Evolutionary conservation across 2,797 vertebrate genomes (phyloP).

Genomic region (Myioborus miniatus): DNA sequence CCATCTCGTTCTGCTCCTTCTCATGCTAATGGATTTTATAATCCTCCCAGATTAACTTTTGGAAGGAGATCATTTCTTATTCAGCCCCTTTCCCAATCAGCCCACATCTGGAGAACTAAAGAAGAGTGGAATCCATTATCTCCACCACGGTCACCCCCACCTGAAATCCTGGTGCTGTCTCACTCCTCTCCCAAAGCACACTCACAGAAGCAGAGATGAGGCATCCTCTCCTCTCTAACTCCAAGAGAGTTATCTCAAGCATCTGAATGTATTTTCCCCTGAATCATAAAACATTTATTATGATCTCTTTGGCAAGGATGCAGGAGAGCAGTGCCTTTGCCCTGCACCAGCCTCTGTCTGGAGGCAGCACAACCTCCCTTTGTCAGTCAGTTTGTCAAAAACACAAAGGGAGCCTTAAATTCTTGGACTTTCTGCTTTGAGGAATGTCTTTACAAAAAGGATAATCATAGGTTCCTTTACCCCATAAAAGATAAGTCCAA

Average conservation of each 20-base stretch:
- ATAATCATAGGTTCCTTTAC: constrained; percentile 20
- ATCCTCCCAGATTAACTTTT: not conserved
- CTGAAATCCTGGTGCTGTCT: fast-evolving
- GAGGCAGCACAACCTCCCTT: constrained; percentile 12
- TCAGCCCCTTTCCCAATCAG: not conserved
- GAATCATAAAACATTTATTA: not conserved
- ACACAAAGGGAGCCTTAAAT: constrained; percentile 35
- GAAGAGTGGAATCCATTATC: not conserved
- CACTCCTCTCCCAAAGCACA: not conserved
- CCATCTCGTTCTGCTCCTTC: not conserved
- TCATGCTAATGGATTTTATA: not conserved
- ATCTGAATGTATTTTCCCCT: not conserved
- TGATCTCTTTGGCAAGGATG: not conserved
- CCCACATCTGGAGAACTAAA: not conserved
- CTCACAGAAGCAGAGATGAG: not conserved
- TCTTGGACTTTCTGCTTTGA: constrained; percentile 39
- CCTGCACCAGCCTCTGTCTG: not conserved
- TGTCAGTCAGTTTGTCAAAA: constrained; percentile 32
- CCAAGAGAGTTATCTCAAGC: not conserved
- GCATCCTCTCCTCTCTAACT: fast-evolving
- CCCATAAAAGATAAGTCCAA: constrained; percentile 8
- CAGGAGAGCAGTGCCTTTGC: not conserved
- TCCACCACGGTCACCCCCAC: fast-evolving
- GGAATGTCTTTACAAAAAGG: constrained; percentile 45
- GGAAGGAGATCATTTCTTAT: not conserved